phyloP scores from a whole-genome alignment of 2,113 vertebrate genomes.

The Salvelinus namaycush region DNA sequence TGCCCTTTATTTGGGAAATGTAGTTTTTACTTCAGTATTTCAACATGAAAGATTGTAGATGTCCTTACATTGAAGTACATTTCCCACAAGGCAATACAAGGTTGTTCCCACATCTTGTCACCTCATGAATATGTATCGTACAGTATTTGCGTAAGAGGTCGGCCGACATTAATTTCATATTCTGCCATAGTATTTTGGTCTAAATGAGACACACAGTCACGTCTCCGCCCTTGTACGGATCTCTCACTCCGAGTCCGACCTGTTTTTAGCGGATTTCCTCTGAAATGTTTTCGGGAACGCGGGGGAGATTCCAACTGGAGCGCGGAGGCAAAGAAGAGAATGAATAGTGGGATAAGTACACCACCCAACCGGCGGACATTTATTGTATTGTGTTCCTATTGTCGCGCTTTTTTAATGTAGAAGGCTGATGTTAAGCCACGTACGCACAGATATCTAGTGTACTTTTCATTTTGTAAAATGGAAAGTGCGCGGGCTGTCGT shows the following conservation, averaged over 20 bases:
- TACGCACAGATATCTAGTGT: constrained; percentile 59
- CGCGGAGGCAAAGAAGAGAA: constrained; percentile 54
- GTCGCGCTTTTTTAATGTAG: background rate
- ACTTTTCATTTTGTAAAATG: constrained; percentile 66
- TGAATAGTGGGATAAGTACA: constrained; percentile 61
- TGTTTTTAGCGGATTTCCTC: constrained; percentile 64
- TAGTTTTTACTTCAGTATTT: constrained; percentile 33
- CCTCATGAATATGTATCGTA: constrained; percentile 77
- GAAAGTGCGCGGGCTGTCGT: constrained; percentile 62
- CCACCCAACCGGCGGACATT: constrained; percentile 64
- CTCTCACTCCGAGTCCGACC: constrained; percentile 53
- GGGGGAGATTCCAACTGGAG: constrained; percentile 57
- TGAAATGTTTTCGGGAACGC: constrained; percentile 55
- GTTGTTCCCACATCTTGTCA: constrained; percentile 50
- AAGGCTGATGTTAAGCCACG: constrained; percentile 52
- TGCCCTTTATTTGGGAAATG: constrained; percentile 54
- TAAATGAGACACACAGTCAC: constrained; percentile 66
- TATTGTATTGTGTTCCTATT: constrained; percentile 42
- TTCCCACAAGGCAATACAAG: constrained; percentile 62
- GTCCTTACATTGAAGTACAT: constrained; percentile 10
- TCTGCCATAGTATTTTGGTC: constrained; percentile 57
- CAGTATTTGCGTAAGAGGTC: constrained; percentile 75
- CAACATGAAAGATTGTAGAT: no score
- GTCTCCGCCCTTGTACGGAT: constrained; percentile 65
- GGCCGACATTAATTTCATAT: constrained; percentile 75